phyloP scores from a whole-genome alignment of 2,888 invertebrate species.

The Clistopyga incitator region DNA sequence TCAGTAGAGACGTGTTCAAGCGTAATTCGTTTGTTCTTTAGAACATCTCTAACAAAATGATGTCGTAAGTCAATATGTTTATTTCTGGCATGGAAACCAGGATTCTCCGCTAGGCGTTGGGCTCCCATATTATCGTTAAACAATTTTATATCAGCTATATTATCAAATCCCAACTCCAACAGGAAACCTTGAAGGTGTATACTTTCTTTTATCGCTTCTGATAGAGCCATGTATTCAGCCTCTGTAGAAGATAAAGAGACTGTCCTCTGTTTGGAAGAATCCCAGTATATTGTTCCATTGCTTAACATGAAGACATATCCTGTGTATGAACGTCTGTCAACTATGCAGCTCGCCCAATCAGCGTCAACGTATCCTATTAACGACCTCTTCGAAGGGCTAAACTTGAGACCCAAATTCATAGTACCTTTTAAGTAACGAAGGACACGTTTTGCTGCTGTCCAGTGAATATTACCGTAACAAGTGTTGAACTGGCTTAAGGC shows the following conservation, averaged over 20 bases:
- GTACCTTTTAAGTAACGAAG: constrained; percentile 76
- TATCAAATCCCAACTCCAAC: too few relatives aligned
- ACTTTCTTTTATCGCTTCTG: too few relatives aligned
- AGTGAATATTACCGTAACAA: constrained; percentile 66
- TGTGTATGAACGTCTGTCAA: constrained; percentile 69
- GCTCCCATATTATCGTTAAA: too few relatives aligned
- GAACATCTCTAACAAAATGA: too few relatives aligned
- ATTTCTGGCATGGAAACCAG: too few relatives aligned
- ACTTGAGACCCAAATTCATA: constrained; percentile 68
- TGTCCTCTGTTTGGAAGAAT: constrained; percentile 64
- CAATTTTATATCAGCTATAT: too few relatives aligned
- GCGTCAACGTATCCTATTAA: constrained; percentile 72
- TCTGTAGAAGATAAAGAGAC: constrained; percentile 67
- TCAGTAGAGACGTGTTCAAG: constrained; percentile 32
- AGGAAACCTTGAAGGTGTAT: too few relatives aligned
- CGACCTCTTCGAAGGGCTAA: background rate
- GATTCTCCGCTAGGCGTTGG: too few relatives aligned
- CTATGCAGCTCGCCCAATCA: constrained; percentile 59
- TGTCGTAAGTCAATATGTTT: too few relatives aligned
- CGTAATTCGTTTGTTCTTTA: constrained; percentile 23
- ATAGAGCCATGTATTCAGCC: too few relatives aligned
- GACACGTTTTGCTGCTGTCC: constrained; percentile 74
- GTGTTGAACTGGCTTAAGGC: constrained; percentile 66
- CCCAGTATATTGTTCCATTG: constrained; percentile 63
- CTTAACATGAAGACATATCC: constrained; percentile 65